These are phyloP conservation scores for Synanthedon myopaeformis DNA, from an alignment of 2,888 invertebrate genomes.

Conservation along the genomic window DNA sequence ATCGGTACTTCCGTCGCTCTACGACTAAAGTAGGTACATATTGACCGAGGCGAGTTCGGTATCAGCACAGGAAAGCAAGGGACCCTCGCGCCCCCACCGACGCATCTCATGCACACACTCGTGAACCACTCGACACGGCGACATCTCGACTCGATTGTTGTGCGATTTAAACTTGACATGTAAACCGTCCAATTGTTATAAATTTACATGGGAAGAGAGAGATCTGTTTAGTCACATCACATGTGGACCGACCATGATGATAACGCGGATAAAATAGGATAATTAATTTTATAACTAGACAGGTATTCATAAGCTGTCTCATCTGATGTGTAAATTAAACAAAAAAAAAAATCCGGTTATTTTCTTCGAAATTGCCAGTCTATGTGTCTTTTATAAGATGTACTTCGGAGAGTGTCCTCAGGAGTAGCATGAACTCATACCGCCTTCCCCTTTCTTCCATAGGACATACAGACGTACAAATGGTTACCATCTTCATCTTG, in stretches of 20 bases:
- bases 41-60: constrained; percentile 12
- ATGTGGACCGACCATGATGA: not conserved
- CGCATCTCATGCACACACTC: constrained; percentile 13
- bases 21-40: constrained; percentile 17
- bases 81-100: constrained; percentile 18
- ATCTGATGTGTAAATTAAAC: too few species aligned
- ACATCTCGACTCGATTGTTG: constrained; percentile 19
- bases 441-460: too few species aligned
- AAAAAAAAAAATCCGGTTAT: too few species aligned
- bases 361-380: too few species aligned
- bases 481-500: too few species aligned
- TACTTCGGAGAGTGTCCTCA: too few species aligned
- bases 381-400: too few species aligned
- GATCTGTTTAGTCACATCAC: not conserved
- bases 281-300: too few species aligned
- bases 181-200: not conserved
- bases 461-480: too few species aligned
- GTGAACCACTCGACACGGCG: constrained; percentile 16
- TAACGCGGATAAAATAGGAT: too few species aligned
- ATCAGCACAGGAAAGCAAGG: constrained; percentile 2
- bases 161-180: constrained; percentile 10
- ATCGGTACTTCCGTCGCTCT: constrained; percentile 49
- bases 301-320: too few species aligned
- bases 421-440: too few species aligned
- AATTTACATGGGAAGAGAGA: not conserved